Percentiles rank a stretch among this genome's conserved stretches.
These are phyloP conservation scores for Ia io DNA, from an alignment of 2,113 vertebrate species.

Conservation along the genomic window DNA sequence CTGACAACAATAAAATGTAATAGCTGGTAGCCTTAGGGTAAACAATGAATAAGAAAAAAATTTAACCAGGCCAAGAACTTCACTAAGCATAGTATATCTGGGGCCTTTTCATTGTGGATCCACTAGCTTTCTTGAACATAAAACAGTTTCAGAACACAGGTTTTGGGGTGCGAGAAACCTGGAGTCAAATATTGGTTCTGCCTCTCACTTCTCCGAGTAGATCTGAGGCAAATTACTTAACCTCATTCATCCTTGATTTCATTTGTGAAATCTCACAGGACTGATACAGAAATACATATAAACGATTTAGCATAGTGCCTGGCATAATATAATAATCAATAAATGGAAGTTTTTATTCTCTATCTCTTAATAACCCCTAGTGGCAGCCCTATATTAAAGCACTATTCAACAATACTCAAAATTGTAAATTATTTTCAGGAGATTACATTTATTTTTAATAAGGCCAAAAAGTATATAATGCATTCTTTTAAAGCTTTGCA, in stretches of 20 bases:
- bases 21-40: background rate
- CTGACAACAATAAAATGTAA: conserved; percentile 33
- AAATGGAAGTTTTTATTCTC: conserved; percentile 57
- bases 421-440: conserved; percentile 39
- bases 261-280: conserved; percentile 53
- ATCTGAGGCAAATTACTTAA: conserved; percentile 11
- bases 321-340: conserved; percentile 54
- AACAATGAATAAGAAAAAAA: conserved; percentile 30
- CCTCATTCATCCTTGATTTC: conserved; percentile 41
- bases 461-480: conserved; percentile 7
- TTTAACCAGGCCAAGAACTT: conserved; percentile 12
- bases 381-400: conserved; percentile 39
- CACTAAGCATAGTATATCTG: background rate
- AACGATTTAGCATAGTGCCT: conserved; percentile 43
- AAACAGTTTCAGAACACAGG: conserved; percentile 43
- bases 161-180: conserved; percentile 1
- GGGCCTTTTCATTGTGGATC: background rate
- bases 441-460: conserved; percentile 30
- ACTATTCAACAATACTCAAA: conserved; percentile 41
- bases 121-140: conserved; percentile 31
- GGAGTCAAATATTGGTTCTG: conserved; percentile 23
- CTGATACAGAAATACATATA: conserved; percentile 29
- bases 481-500: conserved; percentile 29
- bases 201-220: background rate
- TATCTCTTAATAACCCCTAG: conserved; percentile 41